Percentiles rank a stretch among this genome's conserved stretches.
These are phyloP conservation scores for Periplaneta americana DNA, from an alignment of 1,140 invertebrate genomes.

Conservation along the genomic window DNA sequence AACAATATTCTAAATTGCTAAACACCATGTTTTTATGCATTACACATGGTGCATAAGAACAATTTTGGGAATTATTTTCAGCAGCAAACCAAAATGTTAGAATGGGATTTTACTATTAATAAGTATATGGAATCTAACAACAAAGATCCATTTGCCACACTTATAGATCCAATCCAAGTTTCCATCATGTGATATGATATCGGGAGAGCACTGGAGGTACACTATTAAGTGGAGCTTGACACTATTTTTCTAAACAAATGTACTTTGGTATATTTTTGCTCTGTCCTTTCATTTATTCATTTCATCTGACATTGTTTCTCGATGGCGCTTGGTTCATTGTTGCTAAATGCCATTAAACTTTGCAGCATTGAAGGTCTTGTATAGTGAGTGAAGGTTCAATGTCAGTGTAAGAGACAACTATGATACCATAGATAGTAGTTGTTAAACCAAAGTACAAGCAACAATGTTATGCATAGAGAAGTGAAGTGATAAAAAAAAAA, in stretches of 20 bases:
- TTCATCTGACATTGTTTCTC: not conserved
- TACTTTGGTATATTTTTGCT: not conserved
- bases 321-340: not conserved
- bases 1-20: not conserved
- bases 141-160: not conserved
- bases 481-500: not conserved
- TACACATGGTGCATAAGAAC: not conserved
- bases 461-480: too few species aligned
- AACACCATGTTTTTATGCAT: not conserved
- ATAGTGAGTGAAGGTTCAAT: conserved; percentile 2
- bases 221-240: not conserved
- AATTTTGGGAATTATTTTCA: conserved; percentile 8
- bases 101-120: not conserved
- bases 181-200: not conserved
- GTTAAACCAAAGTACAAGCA: conserved; percentile 4
- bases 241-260: not conserved
- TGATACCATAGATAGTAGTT: not conserved
- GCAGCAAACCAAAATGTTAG: not conserved
- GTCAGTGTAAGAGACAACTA: not conserved
- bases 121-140: not conserved
- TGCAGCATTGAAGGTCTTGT: not conserved
- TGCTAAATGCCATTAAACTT: not conserved
- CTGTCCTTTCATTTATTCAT: not conserved
- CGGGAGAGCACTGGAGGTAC: not conserved
- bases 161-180: not conserved